These are phyloP conservation scores for Pheosia gnoma DNA, from an alignment of 2,888 invertebrate species.

Conservation along the genomic window DNA sequence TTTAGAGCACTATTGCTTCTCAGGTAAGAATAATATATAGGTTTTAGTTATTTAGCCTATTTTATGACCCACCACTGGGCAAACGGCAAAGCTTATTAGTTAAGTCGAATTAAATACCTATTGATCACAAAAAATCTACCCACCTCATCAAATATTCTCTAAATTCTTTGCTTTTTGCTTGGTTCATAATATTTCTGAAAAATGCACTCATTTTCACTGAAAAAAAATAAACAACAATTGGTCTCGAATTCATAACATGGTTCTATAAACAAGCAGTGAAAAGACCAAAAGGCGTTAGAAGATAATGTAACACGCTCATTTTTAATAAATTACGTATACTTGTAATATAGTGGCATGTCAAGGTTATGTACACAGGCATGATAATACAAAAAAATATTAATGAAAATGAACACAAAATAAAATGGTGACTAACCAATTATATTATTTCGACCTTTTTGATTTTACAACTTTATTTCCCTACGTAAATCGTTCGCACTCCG, in stretches of 20 bases:
- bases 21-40: too few species aligned
- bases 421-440: slow-evolving; percentile 2
- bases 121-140: slow-evolving; percentile 9
- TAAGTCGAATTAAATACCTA: too few species aligned
- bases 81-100: too few species aligned
- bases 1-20: too few species aligned
- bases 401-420: neutral
- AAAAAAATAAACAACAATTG: slow-evolving; percentile 36
- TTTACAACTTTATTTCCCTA: neutral
- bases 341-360: slow-evolving; percentile 42
- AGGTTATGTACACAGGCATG: slow-evolving; percentile 44
- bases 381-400: neutral
- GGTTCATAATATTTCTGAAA: slow-evolving; percentile 77
- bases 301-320: neutral
- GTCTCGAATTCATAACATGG: neutral
- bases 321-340: neutral
- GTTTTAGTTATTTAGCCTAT: too few species aligned
- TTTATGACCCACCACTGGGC: too few species aligned
- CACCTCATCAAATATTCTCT: slow-evolving; percentile 94
- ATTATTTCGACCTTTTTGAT: neutral
- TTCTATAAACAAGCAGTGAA: neutral
- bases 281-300: too few species aligned
- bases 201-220: slow-evolving; percentile 65
- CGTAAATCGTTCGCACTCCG: neutral
- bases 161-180: slow-evolving; percentile 92